These are phyloP conservation scores for Ylistrum balloti DNA, from an alignment of 1,140 invertebrate species.

Conservation along the genomic window DNA sequence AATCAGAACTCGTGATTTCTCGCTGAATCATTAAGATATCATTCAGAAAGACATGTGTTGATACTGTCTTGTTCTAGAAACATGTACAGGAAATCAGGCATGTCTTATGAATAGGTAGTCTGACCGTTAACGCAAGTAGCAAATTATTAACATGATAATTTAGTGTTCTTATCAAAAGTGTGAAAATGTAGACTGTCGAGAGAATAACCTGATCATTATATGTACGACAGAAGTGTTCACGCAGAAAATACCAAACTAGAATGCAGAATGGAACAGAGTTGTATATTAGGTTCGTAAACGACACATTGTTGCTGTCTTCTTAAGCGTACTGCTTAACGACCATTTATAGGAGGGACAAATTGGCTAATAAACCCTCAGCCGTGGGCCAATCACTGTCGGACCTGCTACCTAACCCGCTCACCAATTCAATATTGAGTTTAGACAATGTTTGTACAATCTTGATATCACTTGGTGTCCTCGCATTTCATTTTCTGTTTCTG, in stretches of 20 bases:
- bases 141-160: background rate
- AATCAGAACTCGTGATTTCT: no score
- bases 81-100: background rate
- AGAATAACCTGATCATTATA: constrained; percentile 2
- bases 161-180: background rate
- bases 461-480: background rate
- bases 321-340: background rate
- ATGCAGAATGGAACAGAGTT: background rate
- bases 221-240: background rate
- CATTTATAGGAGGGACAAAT: background rate
- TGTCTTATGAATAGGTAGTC: background rate
- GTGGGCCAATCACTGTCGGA: background rate
- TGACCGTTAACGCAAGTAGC: background rate
- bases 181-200: background rate
- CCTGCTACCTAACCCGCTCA: background rate
- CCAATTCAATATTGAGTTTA: background rate
- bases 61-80: no score
- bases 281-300: constrained; percentile 13
- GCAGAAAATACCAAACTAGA: constrained; percentile 11
- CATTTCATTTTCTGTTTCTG: background rate
- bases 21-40: no score
- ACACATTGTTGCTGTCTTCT: background rate
- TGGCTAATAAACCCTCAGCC: background rate
- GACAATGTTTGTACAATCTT: background rate
- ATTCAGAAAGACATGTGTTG: no score